These are phyloP conservation scores for Atherinomorus stipes DNA, from an alignment of 2,113 vertebrate species.

Conservation along the genomic window DNA sequence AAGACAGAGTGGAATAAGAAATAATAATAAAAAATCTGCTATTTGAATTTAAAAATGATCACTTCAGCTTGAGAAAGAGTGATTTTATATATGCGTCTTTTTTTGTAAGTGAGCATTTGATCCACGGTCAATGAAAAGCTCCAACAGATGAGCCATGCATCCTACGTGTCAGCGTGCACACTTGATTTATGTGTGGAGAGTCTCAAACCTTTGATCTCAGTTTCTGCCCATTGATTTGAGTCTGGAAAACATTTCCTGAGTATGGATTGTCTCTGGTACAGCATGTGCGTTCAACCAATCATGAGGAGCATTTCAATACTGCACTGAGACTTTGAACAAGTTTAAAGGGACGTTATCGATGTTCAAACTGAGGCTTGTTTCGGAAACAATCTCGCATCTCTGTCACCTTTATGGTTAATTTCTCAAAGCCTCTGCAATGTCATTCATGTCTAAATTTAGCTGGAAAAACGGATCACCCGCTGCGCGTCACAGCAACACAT, in stretches of 20 bases:
- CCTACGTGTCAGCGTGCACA: background rate
- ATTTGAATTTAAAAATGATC: too few relatives aligned
- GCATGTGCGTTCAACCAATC: background rate
- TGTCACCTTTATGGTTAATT: background rate
- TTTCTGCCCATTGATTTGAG: background rate
- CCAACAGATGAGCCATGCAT: background rate
- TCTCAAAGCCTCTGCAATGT: background rate
- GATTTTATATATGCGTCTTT: background rate
- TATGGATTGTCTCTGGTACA: background rate
- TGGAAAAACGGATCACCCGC: background rate
- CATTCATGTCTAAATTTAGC: background rate
- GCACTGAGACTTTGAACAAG: background rate
- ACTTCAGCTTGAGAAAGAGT: too few relatives aligned
- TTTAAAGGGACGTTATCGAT: background rate
- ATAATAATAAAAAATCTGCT: too few relatives aligned
- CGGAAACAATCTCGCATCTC: background rate
- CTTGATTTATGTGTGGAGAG: background rate
- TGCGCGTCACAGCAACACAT: too few relatives aligned
- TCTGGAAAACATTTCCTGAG: constrained; percentile 41
- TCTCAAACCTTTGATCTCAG: constrained; percentile 23
- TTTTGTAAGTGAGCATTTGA: background rate
- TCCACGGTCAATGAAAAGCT: background rate
- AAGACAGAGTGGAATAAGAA: too few relatives aligned
- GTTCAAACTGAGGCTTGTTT: background rate
- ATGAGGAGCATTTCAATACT: background rate